Conservation (phyloP, 2,113 vertebrate genomes). For the Pardalotus punctatus region DNA sequence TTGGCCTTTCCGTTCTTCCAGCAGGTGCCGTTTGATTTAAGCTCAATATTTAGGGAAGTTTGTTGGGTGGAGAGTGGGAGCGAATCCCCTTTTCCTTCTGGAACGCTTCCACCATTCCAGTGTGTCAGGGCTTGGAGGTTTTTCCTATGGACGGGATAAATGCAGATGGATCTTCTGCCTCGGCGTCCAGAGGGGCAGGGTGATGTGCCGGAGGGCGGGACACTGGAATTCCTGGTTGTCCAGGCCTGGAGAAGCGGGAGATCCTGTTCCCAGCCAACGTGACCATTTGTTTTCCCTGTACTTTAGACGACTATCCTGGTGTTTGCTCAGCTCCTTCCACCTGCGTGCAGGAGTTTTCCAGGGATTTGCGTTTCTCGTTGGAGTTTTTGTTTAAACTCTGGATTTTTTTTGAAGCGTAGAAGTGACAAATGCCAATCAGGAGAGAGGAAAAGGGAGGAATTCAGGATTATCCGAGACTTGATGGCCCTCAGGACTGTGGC, state of each 20-base stretch:
- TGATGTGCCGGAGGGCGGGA: neutral
- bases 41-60: neutral
- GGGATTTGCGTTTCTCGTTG: neutral
- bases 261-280: neutral
- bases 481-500: neutral
- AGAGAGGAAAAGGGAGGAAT: neutral
- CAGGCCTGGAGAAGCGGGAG: neutral
- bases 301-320: neutral
- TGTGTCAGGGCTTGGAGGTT: neutral
- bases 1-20: neutral
- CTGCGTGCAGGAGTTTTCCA: neutral
- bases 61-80: neutral
- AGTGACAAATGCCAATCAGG: neutral
- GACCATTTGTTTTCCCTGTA: neutral
- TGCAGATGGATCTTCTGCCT: neutral
- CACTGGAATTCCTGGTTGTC: neutral
- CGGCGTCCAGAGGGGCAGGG: fast-evolving
- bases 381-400: neutral
- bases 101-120: neutral
- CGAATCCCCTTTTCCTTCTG: neutral
- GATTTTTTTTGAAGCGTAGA: neutral
- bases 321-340: neutral
- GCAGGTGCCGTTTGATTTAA: neutral
- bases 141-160: too few relatives aligned
- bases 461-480: neutral